Conservation (phyloP, 1,140 invertebrate species). For the Drosophila tani region DNA sequence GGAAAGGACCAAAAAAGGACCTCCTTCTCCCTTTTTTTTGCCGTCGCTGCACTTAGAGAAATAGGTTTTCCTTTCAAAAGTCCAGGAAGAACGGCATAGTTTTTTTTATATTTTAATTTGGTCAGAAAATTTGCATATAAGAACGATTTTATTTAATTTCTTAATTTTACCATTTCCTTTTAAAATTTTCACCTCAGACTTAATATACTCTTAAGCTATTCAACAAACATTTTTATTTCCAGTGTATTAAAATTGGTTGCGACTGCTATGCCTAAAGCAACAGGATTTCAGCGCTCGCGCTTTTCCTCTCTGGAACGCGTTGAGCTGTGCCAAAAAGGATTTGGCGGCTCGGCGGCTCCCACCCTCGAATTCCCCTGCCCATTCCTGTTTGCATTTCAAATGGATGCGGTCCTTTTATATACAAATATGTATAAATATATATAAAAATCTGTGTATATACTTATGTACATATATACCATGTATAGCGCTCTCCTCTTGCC, state of each 20-base stretch:
- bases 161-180: too few species aligned
- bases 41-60: slow-evolving; percentile 11
- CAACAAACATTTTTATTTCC: neutral
- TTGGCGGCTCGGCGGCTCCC: slow-evolving; percentile 23
- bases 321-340: slow-evolving; percentile 77
- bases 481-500: neutral
- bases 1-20: slow-evolving; percentile 31
- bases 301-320: slow-evolving; percentile 52
- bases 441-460: slow-evolving; percentile 2
- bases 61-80: neutral
- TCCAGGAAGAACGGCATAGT: neutral
- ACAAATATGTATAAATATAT: slow-evolving; percentile 20
- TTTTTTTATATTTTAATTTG: too few species aligned
- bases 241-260: slow-evolving; percentile 16
- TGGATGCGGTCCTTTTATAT: slow-evolving; percentile 15
- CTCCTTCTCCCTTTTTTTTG: slow-evolving; percentile 33
- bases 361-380: neutral
- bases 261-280: slow-evolving; percentile 66
- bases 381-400: slow-evolving; percentile 34
- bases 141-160: neutral
- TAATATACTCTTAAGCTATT: too few species aligned
- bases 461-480: neutral
- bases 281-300: slow-evolving; percentile 60
- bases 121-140: too few species aligned
- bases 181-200: too few species aligned